Evolutionary conservation across 1,140 invertebrate species (phyloP).

Genomic region (Eciton burchellii): DNA sequence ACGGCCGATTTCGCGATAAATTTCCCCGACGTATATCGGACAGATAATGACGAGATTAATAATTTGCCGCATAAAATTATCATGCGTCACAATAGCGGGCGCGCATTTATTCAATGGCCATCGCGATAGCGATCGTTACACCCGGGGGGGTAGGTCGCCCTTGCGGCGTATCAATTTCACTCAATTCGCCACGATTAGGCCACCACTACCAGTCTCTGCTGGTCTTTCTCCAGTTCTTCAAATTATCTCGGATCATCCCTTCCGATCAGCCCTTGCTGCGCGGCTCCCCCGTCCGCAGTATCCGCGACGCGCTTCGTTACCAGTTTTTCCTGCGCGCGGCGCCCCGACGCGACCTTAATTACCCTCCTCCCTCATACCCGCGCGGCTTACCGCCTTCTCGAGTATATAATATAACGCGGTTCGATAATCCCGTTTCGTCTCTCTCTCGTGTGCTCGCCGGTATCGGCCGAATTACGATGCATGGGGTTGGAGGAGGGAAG

Average conservation of each 20-base stretch:
- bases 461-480: slow-evolving; percentile 49
- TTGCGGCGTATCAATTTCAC: slow-evolving; percentile 11
- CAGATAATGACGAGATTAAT: slow-evolving; percentile 43
- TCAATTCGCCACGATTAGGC: neutral
- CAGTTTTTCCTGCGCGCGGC: slow-evolving; percentile 55
- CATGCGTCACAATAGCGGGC: slow-evolving; percentile 19
- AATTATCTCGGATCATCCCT: slow-evolving; percentile 45
- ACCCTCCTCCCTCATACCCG: slow-evolving; percentile 36
- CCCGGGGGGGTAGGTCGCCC: neutral
- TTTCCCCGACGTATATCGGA: slow-evolving; percentile 6
- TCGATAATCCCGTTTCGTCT: slow-evolving; percentile 43
- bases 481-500: no score
- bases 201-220: neutral
- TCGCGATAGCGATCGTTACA: slow-evolving; percentile 27
- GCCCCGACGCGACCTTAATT: slow-evolving; percentile 43
- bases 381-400: slow-evolving; percentile 28
- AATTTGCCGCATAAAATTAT: slow-evolving; percentile 36
- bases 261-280: no score
- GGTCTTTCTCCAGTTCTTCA: slow-evolving; percentile 21
- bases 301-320: slow-evolving; percentile 28
- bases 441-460: neutral
- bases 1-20: slow-evolving; percentile 38
- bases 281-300: neutral
- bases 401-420: slow-evolving; percentile 31
- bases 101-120: slow-evolving; percentile 22